These are phyloP conservation scores for Megalops cyprinoides DNA, from an alignment of 2,797 vertebrate species.

Conservation along the genomic window DNA sequence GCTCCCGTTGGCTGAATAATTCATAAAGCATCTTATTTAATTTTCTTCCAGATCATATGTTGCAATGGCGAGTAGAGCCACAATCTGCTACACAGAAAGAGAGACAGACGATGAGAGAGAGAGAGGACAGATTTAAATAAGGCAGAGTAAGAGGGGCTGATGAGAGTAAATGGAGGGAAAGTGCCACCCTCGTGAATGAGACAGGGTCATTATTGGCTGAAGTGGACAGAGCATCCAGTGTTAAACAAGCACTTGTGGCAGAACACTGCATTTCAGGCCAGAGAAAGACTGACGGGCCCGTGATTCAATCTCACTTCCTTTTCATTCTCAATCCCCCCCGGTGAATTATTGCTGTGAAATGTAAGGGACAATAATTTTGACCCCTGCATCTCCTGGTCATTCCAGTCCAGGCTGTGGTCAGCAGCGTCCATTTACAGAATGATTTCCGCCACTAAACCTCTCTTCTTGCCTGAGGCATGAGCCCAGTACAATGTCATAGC, in stretches of 20 bases:
- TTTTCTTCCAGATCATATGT: not conserved
- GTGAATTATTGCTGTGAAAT: not conserved
- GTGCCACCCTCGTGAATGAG: not conserved
- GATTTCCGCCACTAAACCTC: not conserved
- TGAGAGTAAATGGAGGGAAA: not conserved
- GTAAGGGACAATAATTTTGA: not conserved
- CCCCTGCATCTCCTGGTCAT: not conserved
- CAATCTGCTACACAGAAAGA: not conserved
- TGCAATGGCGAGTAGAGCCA: not conserved
- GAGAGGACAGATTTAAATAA: not conserved
- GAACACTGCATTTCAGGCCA: not conserved
- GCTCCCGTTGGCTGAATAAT: not conserved
- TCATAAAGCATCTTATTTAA: not conserved
- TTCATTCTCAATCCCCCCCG: not conserved
- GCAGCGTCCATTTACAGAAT: not conserved
- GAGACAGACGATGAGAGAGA: not conserved
- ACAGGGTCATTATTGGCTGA: not conserved
- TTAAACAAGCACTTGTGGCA: constrained; percentile 9
- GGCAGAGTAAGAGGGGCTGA: not conserved
- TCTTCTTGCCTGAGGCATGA: not conserved
- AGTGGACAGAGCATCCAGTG: constrained; percentile 8
- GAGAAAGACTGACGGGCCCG: not conserved
- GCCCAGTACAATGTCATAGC: not conserved
- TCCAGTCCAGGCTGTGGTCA: not conserved
- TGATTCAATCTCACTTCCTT: not conserved